phyloP scores from a whole-genome alignment of 2,113 vertebrate species.

The Vombatus ursinus region DNA sequence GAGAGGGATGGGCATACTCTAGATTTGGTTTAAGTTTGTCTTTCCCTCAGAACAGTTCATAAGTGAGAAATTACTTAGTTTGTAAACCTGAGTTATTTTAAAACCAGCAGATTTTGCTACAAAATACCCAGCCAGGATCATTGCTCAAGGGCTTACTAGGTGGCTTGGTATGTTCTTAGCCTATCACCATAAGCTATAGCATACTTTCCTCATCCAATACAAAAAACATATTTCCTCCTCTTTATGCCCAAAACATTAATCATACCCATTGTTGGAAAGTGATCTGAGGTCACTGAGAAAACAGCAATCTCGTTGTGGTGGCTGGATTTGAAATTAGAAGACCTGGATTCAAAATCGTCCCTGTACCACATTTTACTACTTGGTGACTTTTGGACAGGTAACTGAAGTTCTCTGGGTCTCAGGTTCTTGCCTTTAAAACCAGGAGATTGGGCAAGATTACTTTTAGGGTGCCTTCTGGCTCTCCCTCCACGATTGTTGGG shows the following conservation, averaged over 20 bases:
- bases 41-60: not conserved
- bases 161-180: not conserved
- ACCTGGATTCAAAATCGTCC: not conserved
- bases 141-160: not conserved
- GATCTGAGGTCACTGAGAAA: not conserved
- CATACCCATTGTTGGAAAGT: not conserved
- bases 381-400: not conserved
- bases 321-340: not conserved
- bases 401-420: not conserved
- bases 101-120: not conserved
- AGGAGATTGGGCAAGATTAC: not conserved
- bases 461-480: not conserved
- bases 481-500: not conserved
- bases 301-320: not conserved
- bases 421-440: not conserved
- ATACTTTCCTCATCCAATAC: not conserved
- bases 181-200: not conserved
- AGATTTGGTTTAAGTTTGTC: no score
- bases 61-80: not conserved
- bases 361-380: not conserved
- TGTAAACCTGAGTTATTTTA: not conserved
- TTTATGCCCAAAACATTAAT: not conserved
- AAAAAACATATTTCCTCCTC: not conserved
- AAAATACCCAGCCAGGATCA: not conserved
- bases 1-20: not conserved